Base-by-base conservation (phyloP, 2,888 invertebrate genomes). In the Drosophila lacicola region DNA sequence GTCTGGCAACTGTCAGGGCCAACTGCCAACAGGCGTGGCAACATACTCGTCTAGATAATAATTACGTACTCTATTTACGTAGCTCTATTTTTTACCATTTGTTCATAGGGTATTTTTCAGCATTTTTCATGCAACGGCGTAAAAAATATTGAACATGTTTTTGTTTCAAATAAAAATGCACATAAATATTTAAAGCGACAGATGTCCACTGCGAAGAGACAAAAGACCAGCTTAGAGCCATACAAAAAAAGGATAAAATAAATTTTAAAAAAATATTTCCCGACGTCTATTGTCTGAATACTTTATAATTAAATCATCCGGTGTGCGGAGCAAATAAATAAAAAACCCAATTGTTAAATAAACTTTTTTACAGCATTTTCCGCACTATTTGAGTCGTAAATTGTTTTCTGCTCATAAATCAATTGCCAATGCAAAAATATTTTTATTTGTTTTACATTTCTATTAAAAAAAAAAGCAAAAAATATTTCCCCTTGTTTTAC, bases 351-450 rank as follows among this genome's bases (percentile, higher is more conserved):
- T 88, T 88, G 78, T 74, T 69, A 55, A 80, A 84, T 50, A 75
- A 87, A 54, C 55, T 69, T 77, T 83, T 85, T 78, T 65, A 25
- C 50, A 51, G 53, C 72, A 67, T 80, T 78, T 88, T 84, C 84
- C 88, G 79, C 79, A 89, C 87, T 88, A 87, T 84, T 84, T 84
- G 87, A 78, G 51, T 53, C 70, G 36, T 41, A 81, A 83, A 84
- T 71, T 74, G 89, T 75, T 87, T 78, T 68, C 60, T 42, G 84
- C 81, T 61, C 71, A 85, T 73, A 71, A 88, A 88, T 86, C 89
- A 86, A 86, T 86, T 69, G 72, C 60, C 67, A 61, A 61, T 78
- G 69, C 45, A 54, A 62, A 65, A 62, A 61, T 57, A 54, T 60
- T 72, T 61, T 56, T 57, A 61, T 63, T 54, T 55, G 25, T 36